A percentile compares a stretch with the other conserved stretches of the same genome.
Evolutionary conservation across 2,888 invertebrate species (phyloP).

Genomic region (Tipula helvola): DNA sequence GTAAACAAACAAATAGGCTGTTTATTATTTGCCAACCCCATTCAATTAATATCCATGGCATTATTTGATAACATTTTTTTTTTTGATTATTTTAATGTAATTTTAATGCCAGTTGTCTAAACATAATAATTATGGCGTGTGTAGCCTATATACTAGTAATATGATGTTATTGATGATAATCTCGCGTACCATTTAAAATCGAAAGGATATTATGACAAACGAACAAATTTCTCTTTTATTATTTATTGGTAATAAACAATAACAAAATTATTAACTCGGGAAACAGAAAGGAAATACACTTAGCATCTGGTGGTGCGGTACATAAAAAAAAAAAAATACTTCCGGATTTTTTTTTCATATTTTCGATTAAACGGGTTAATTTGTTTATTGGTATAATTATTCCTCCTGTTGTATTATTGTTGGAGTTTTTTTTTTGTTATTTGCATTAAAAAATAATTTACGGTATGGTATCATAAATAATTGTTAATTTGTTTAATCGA

Average conservation of each 20-base stretch:
- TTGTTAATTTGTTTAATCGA: background rate
- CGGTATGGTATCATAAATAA: background rate
- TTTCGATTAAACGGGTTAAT: background rate
- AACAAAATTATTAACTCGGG: background rate
- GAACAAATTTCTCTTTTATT: background rate
- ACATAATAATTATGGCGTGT: conserved; percentile 4
- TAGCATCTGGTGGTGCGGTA: background rate
- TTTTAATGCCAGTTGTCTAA: conserved; percentile 4
- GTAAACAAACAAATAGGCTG: background rate
- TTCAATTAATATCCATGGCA: background rate
- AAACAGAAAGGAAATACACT: background rate
- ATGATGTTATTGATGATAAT: background rate
- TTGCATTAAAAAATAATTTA: background rate
- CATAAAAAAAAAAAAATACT: background rate
- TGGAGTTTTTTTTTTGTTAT: background rate
- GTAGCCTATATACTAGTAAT: background rate
- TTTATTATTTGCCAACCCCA: background rate
- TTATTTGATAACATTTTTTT: background rate
- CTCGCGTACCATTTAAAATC: background rate
- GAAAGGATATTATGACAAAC: background rate
- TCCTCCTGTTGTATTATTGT: background rate
- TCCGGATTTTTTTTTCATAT: background rate
- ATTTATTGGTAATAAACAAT: background rate
- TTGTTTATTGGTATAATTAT: background rate
- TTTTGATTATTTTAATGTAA: background rate